Evolutionary conservation across 2,797 vertebrate genomes (phyloP), one percentile per base, ranked within the genome.

Genomic region (Naso thynnoides): DNA sequence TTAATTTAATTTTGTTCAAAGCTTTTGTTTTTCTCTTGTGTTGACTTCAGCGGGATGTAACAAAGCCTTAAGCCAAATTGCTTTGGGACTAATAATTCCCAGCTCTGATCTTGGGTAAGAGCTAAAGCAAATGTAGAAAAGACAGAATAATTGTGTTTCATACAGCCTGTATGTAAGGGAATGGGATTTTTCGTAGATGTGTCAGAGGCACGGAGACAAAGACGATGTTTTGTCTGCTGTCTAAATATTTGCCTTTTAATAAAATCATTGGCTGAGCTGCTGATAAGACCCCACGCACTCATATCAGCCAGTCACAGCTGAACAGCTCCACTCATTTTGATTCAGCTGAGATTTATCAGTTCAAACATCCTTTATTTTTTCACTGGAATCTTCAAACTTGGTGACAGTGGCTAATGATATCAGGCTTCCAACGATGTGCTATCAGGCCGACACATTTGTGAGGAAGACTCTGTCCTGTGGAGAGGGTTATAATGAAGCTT

Each of bases 171-270:
- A 24, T 33, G 26, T 6, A n/a, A 16, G 14, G 14, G 8, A 36
- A 3, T 24, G n/a, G 23, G 19, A 42, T 3, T 48, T 73, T 33
- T 18, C 4, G 49, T 16, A 47, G 47, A 60, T 47, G 5, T 19
- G 29, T 64, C n/a, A 1, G 11, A 56, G 27, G 16, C 36, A 53
- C 60, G 47, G n/a, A 66, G 15, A 41, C 10, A 42, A 42, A 38
- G 27, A 53, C 8, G 23, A 54, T n/a, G 48, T 54, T 55, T 50
- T 11, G n/a, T 52, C 27, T 29, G 1, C 13, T 39, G 33, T 61
- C 56, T 27, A 24, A 58, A 55, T 48, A 18, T 54, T 23, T 14
- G 8, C 38, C 16, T 47, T 48, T 54, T 55, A 71, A 55, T 61
- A 45, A 49, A 67, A 44, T 3, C 41, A 36, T 33, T 36, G 15